These are phyloP conservation scores for Mesorhabditis sp. DNA, from an alignment of 2,888 invertebrate species.

Conservation along the genomic window DNA sequence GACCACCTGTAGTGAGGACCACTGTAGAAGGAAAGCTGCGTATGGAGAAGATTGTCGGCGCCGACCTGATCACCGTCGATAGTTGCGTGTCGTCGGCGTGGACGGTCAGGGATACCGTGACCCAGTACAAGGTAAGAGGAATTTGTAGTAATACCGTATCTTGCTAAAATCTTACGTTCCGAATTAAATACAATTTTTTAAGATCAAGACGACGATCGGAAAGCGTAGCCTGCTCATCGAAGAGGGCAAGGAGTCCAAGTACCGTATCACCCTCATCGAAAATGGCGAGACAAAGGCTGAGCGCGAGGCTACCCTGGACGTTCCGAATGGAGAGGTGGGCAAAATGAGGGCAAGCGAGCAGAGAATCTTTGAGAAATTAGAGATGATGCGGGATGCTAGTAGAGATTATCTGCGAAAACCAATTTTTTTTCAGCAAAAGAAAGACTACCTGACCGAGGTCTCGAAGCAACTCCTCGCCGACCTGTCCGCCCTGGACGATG, in stretches of 20 bases:
- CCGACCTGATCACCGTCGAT: constrained; percentile 46
- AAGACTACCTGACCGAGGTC: constrained; percentile 40
- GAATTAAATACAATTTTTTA: constrained; percentile 12
- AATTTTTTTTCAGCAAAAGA: constrained; percentile 33
- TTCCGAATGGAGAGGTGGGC: constrained; percentile 41
- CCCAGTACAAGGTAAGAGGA: constrained; percentile 44
- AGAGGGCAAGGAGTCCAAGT: constrained; percentile 39
- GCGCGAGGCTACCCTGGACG: constrained; percentile 46
- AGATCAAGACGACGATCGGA: constrained; percentile 52
- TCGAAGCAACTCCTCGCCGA: constrained; percentile 34
- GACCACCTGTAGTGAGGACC: constrained; percentile 47
- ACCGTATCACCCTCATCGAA: constrained; percentile 44
- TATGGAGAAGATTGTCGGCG: constrained; percentile 54
- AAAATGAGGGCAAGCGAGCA: not conserved
- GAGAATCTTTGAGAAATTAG: not conserved
- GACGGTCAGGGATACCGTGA: constrained; percentile 53
- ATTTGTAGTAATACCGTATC: not conserved
- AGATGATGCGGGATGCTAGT: not conserved
- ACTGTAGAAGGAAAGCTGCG: constrained; percentile 55
- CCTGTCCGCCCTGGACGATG: constrained; percentile 31
- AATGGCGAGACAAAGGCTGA: constrained; percentile 53
- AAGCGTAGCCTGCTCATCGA: constrained; percentile 43
- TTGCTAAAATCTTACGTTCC: not conserved
- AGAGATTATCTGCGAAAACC: not conserved
- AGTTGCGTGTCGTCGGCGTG: constrained; percentile 45